phyloP scores from a whole-genome alignment of 2,113 vertebrate species.

The Callipepla squamata region DNA sequence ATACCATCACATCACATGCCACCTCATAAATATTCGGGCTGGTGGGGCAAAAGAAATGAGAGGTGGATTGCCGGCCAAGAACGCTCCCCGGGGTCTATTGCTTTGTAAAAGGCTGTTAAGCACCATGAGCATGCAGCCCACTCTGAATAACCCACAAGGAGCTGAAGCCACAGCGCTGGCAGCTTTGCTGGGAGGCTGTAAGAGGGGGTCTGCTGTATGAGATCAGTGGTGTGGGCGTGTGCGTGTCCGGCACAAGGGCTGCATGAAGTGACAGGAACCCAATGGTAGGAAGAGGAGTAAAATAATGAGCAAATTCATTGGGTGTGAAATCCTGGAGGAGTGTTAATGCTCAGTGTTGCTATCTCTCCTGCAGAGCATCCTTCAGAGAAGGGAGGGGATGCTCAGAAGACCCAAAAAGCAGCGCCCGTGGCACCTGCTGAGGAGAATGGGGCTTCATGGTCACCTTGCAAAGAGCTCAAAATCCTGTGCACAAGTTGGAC shows the following conservation, averaged over 20 bases:
- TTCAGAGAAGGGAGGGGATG: neutral
- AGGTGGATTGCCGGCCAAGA: constrained; percentile 47
- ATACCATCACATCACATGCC: constrained; percentile 69
- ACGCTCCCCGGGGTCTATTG: neutral
- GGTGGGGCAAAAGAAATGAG: constrained; percentile 64
- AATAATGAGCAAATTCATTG: neutral
- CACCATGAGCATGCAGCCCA: neutral
- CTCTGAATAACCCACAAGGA: neutral
- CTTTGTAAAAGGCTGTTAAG: constrained; percentile 28
- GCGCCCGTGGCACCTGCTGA: neutral
- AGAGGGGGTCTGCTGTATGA: neutral
- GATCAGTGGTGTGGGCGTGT: neutral
- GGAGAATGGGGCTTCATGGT: neutral
- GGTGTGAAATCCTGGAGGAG: neutral
- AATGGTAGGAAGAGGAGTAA: neutral
- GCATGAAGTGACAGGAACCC: neutral
- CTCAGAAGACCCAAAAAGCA: neutral
- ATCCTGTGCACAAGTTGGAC: neutral
- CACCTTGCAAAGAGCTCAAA: neutral
- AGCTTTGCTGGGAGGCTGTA: neutral
- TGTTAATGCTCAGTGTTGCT: neutral
- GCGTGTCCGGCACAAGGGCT: neutral
- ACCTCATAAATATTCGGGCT: constrained; percentile 72
- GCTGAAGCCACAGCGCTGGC: neutral
- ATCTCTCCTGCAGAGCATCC: neutral